Evolutionary conservation across 2,888 invertebrate species (phyloP), one percentile per base, ranked within the genome.

Genomic region (Sympetrum striolatum): DNA sequence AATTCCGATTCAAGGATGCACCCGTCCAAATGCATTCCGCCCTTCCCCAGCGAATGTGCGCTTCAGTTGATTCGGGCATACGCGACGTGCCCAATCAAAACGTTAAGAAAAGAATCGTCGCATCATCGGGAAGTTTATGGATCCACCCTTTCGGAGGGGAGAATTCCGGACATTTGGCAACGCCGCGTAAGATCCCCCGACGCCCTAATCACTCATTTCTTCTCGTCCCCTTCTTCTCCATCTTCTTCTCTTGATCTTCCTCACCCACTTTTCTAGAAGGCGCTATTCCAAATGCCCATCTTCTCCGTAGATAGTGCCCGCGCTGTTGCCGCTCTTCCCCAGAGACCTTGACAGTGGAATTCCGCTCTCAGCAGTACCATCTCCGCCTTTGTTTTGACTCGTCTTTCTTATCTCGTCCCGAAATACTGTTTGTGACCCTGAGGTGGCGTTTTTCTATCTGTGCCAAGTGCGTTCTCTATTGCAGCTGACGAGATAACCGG

Each of bases 311-410:
- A 86, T 86, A 86, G 86, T 37, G 37, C 58, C 58, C 22, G 86
- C 86, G 86, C 22, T 37, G 86, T 86, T 86, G 86, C 86, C 86
- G 58, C 37, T 10, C 53, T 18, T 53, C 15, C 22, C 53, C 60
- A 60, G 60, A 37, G 37, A 37, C 37, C 86, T 58, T 58, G 60
- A 60, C 60, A 60, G 86, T 86, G 60, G 86, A 60, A 86, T 86
- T 86, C 60, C 86, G 37, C 86, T 37, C 60, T 53, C 25, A 53
- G 86, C 86, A 86, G 18, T 60, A 60, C 37, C 60, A 22, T 60
- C 44, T 12, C 22, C 86, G 6, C 60, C 53, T 86, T 86, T 86
- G 60, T 60, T 73, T 73, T 73, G 73, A 73, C 73, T 73, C 22
- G 31, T 60, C 58, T 86, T 60, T 37, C 22, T 37, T 60, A 86